A percentile compares a stretch with the other conserved stretches of the same genome.
Conservation (phyloP, 2,888 invertebrate species). For the Acrobasis consociella region DNA sequence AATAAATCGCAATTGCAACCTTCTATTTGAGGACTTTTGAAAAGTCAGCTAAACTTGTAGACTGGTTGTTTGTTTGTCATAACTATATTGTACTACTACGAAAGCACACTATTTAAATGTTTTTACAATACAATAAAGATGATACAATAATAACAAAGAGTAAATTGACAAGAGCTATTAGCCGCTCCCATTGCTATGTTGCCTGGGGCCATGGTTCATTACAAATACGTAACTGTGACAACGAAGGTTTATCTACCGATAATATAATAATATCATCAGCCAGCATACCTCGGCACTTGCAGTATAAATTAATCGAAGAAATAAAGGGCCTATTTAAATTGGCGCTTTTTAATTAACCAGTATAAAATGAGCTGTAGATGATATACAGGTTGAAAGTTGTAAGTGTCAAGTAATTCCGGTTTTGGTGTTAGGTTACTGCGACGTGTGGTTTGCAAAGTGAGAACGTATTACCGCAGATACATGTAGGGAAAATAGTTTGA, state of each 20-base stretch:
- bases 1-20: no score
- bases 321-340: conserved; percentile 1
- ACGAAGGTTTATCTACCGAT: conserved; percentile 15
- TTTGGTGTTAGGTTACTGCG: conserved; percentile 16
- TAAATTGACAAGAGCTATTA: no score
- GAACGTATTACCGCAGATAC: conserved; percentile 15
- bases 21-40: no score
- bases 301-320: background rate
- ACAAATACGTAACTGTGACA: no score
- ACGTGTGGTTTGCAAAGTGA: conserved; percentile 24
- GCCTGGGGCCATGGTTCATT: no score
- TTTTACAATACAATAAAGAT: no score
- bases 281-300: conserved; percentile 4
- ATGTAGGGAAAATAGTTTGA: background rate
- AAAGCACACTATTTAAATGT: no score
- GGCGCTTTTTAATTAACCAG: conserved; percentile 19
- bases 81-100: no score
- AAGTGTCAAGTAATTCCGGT: conserved; percentile 15
- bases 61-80: no score
- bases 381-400: background rate
- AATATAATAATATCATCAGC: conserved; percentile 27
- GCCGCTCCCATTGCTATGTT: no score
- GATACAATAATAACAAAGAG: no score
- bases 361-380: conserved; percentile 1
- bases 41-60: no score